Conservation (phyloP, 1,140 invertebrate genomes). For the Brachionus plicatilis region DNA sequence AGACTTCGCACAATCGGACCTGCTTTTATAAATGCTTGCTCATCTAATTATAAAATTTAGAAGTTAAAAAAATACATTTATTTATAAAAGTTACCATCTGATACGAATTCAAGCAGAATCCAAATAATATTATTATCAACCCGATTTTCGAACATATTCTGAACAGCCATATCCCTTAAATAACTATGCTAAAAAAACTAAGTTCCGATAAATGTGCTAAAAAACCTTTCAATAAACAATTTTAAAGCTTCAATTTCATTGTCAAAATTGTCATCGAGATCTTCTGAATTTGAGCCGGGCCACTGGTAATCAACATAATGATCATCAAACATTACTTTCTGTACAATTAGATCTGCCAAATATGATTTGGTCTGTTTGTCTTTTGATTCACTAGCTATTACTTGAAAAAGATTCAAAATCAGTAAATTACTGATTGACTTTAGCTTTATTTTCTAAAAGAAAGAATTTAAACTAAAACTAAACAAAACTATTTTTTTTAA, state of each 20-base stretch:
- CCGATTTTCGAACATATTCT: background rate
- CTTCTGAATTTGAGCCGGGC: background rate
- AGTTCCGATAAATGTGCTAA: background rate
- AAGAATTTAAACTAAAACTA: background rate
- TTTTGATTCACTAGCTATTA: background rate
- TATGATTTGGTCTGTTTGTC: background rate
- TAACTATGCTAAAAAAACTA: background rate
- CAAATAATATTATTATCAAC: slow-evolving; percentile 12
- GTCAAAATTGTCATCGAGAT: slow-evolving; percentile 31
- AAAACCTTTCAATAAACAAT: slow-evolving; percentile 27
- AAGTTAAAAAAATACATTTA: background rate
- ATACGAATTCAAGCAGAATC: slow-evolving; percentile 21
- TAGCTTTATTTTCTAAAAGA: background rate
- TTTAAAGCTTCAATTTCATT: slow-evolving; percentile 26
- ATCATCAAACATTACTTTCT: background rate
- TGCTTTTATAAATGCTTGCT: slow-evolving; percentile 31
- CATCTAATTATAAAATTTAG: background rate
- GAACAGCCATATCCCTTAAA: slow-evolving; percentile 17
- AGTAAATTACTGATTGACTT: background rate
- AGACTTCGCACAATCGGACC: slow-evolving; percentile 27
- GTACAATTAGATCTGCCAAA: background rate
- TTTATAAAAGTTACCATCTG: slow-evolving; percentile 7
- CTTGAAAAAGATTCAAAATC: slow-evolving; percentile 22
- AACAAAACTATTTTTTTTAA: background rate
- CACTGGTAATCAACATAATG: slow-evolving; percentile 25